Evolutionary conservation across 1,140 invertebrate species (phyloP).

Genomic region (Nasonia vitripennis): DNA sequence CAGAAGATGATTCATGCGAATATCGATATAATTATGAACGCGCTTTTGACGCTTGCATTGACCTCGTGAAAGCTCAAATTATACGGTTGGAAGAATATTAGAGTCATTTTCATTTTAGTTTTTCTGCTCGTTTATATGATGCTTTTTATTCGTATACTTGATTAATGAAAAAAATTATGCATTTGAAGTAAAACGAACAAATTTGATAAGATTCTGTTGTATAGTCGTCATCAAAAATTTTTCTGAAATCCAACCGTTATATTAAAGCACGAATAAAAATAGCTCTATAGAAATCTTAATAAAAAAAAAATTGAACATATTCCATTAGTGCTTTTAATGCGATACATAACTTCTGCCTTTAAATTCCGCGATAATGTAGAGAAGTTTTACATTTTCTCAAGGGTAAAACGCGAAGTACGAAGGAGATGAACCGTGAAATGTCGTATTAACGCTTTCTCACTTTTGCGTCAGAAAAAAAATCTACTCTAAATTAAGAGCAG

Average conservation of each 20-base stretch:
- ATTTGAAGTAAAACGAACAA: not conserved
- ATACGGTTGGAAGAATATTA: not conserved
- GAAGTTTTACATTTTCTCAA: not conserved
- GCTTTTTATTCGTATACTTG: not conserved
- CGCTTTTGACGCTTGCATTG: not conserved
- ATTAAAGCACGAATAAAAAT: not conserved
- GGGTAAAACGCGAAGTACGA: not conserved
- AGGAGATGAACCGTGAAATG: not conserved
- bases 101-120: no score
- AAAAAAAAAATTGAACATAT: not conserved
- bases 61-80: not conserved
- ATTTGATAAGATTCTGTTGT: not conserved
- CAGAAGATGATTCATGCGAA: not conserved
- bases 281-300: not conserved
- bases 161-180: not conserved
- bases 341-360: constrained; percentile 25
- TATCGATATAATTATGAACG: not conserved
- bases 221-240: not conserved
- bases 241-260: constrained; percentile 9
- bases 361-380: not conserved
- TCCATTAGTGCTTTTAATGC: not conserved
- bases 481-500: not conserved
- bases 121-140: no score
- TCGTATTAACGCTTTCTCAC: not conserved
- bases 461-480: not conserved